Evolutionary conservation across 2,797 vertebrate species (phyloP).

Genomic region (Dicrostonyx torquatus): DNA sequence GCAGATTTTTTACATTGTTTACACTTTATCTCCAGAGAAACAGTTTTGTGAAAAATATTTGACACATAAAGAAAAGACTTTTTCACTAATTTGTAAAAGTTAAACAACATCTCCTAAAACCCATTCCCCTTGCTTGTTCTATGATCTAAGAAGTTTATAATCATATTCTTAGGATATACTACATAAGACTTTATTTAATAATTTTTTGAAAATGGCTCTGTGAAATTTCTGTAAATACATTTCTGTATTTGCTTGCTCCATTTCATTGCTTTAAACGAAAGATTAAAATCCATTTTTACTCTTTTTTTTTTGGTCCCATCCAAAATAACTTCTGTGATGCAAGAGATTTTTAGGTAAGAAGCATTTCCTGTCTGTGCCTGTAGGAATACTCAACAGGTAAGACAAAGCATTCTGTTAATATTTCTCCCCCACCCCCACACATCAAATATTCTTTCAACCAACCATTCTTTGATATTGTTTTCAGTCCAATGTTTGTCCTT

Average conservation of each 20-base stretch:
- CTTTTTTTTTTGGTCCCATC: not conserved
- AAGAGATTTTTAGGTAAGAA: not conserved
- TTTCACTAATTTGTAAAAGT: conserved; percentile 27
- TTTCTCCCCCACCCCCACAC: not conserved
- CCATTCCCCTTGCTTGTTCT: not conserved
- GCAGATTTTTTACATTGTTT: not conserved
- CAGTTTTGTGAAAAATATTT: not conserved
- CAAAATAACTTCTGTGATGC: not conserved
- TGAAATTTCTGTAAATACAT: not conserved
- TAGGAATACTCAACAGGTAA: not conserved
- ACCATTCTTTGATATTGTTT: not conserved
- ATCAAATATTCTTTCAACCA: not conserved
- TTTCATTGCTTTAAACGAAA: not conserved
- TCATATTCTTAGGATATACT: not conserved
- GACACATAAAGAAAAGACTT: not conserved
- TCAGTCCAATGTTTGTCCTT: not conserved
- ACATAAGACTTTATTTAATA: not conserved
- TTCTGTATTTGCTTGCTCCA: not conserved
- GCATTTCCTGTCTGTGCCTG: not conserved
- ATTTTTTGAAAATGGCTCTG: not conserved
- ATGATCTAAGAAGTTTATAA: not conserved
- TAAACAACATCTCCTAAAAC: not conserved
- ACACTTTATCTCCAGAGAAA: not conserved
- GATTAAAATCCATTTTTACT: not conserved
- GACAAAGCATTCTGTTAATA: not conserved